Evolutionary conservation across 2,797 vertebrate species (phyloP), one percentile per base, ranked within the genome.

Genomic region (Catostomus latipinnis): DNA sequence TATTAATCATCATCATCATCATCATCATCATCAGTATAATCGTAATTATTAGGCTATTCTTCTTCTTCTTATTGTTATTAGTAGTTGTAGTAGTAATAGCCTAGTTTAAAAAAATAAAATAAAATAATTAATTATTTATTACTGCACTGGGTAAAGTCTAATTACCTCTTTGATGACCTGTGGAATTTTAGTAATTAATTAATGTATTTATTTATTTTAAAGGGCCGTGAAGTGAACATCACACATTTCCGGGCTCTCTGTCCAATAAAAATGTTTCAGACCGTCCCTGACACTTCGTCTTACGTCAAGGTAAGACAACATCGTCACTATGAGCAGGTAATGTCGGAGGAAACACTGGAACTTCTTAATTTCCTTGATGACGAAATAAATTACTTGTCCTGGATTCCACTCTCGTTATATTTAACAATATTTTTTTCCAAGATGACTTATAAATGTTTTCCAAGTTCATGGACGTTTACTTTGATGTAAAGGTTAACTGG

Each of bases 281-380:
- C 95, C 76, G 97, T 98, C 81, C 97, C 96, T 82, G 97, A 98
- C 94, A 98, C 95, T 53, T 96, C 96, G 90, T 98, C 97, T 96
- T 97, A 97, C 92, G 95, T 98, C 93, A 98, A 98, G 97, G 97
- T 98, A 98, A 98, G 96, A 96, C 94, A 89, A 84, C 93, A 92
- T 88, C 93, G 88, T 92, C 89, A 91, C 90, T 94, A 94, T 92
- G 85, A 93, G 79, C 94, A 96, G 96, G 95, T 96, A 95, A 95
- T 85, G 86, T 89, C 81, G 74, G 72, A 86, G 82, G 75, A 83
- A 76, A 71, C 69, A 48, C 9, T 71, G 69, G 18, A 13, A 18
- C 56, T 69, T 61, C 49, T 60, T 54, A 62, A 62, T 48, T 16
- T 50, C 70, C 49, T 4, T 81, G 83, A 69, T 10, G 18, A 43